Evolutionary conservation across 1,140 invertebrate species (phyloP), one percentile per base, ranked within the genome.

Genomic region (Drosophila sproati): DNA sequence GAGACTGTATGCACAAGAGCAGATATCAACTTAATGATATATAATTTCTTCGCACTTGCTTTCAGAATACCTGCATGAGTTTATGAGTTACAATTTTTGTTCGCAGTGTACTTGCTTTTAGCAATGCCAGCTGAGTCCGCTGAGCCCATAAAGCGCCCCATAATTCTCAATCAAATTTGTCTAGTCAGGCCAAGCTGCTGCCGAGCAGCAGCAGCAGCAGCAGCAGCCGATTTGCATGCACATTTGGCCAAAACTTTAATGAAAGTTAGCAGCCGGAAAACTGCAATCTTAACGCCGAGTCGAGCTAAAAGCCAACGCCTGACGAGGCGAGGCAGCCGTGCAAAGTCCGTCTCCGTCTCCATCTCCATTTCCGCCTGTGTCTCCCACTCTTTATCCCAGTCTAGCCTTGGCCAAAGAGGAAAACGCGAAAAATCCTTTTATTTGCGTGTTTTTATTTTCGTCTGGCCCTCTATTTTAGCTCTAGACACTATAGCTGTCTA

Each of bases 361-460:
- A 31, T n/a, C 47, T 20, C 12, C 66, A 6, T 28, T 39, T 56
- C 39, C 39, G 20, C 1, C 20, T 2, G 20, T 20, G 20, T 20
- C 0, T 4, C 39, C 39, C 8, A 43, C 39, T 41, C 39, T 10
- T 41, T 41, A 3, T 10, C 1, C 39, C 20, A 20, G 20, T 41
- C 34, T 34, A 4, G 8, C 2, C 7, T 7, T 67, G 68, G 50
- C 29, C 45, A 61, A 76, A 73, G 70, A 66, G 62, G 80, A 78
- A 78, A 83, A 69, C 80, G 77, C 81, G 74, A 89, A 88, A 60
- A 88, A 88, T 88, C 73, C 80, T 81, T 89, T 85, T 88, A 86
- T 88, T 89, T 83, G 73, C 54, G 59, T 88, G 85, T 88, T 88
- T 88, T 88, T 88, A 89, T 88, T 88, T 89, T 88, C 73, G 81